Evolutionary conservation across 2,888 invertebrate species (phyloP), one percentile per base, ranked within the genome.

Genomic region (Drosophila anceps): DNA sequence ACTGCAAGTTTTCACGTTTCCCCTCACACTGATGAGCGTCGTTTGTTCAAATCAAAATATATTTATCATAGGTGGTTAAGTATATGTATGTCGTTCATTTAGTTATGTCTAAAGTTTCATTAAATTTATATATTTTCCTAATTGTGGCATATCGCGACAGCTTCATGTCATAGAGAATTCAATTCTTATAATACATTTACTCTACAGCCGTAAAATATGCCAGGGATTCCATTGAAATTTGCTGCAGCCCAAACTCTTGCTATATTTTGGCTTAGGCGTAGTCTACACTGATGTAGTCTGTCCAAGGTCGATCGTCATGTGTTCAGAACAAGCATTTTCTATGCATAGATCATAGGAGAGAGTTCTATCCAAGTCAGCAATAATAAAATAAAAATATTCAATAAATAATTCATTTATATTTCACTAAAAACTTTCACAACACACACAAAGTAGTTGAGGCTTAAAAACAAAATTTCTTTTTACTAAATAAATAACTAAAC

Each of bases 391-490:
- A 66, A 53, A 76, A 69, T 68, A 33, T 55, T 67, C 79, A 88
- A 85, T 85, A 88, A 85, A 85, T 88, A 84, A 73, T 66, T 84
- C 63, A 76, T 83, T 73, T 84, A 76, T 84, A 76, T 69, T 79
- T 86, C 60, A 74, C 76, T 79, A 69, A 54, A 76, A 77, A 73
- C 58, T 71, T 82, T 69, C 79, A 79, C 76, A 82, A 82, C 80
- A 70, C 70, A 70, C 62, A 68, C 44, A 59, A 54, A 46, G 9
- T 53, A 67, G 63, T 54, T 68, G 59, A 29, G 55, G 58, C 76
- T 67, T 83, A 59, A 18, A 64, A 64, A 58, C 69, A 53, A 79
- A 68, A 69, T 73, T 50, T 71, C 44, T 58, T 51, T 71, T 53
- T 54, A 9, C 66, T 82, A 80, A 85, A 81, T 81, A 88, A 83